These are phyloP conservation scores for Rhagologus leucostigma DNA, from an alignment of 2,113 vertebrate genomes.

Conservation along the genomic window DNA sequence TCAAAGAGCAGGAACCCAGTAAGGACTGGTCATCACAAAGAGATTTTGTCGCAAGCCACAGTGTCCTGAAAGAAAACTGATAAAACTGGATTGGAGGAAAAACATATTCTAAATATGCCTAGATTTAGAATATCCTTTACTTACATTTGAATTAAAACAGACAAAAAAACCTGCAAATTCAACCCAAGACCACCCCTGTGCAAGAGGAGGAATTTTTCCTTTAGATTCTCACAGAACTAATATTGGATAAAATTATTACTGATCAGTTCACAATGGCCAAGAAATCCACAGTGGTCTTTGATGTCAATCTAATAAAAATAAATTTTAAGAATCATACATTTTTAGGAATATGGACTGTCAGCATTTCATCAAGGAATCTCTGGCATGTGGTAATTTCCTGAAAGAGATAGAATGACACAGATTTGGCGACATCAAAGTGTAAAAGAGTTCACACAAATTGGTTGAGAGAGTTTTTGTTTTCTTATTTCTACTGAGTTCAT, in stretches of 20 bases:
- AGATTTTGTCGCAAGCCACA: neutral
- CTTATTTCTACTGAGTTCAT: conserved; percentile 5
- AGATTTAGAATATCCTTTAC: neutral
- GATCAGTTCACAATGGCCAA: neutral
- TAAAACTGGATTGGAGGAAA: neutral
- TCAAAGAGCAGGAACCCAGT: neutral
- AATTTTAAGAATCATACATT: neutral
- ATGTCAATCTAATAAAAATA: conserved; percentile 4
- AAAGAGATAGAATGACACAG: conserved; percentile 31
- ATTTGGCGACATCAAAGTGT: neutral
- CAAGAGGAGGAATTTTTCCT: neutral
- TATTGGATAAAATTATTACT: neutral
- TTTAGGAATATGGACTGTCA: neutral
- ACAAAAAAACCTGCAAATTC: neutral
- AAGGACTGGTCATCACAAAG: neutral
- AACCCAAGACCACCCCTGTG: neutral
- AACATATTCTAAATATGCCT: neutral
- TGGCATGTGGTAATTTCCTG: conserved; percentile 48
- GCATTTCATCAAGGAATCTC: conserved; percentile 12
- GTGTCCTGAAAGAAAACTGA: neutral
- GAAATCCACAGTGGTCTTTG: neutral
- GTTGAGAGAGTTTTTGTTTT: neutral
- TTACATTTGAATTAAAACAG: neutral
- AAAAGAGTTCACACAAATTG: neutral
- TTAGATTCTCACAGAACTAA: neutral